Percentiles rank a stretch among this genome's conserved stretches.
Evolutionary conservation across 2,888 invertebrate genomes (phyloP).

Genomic region (Coelogynopora nodosa): DNA sequence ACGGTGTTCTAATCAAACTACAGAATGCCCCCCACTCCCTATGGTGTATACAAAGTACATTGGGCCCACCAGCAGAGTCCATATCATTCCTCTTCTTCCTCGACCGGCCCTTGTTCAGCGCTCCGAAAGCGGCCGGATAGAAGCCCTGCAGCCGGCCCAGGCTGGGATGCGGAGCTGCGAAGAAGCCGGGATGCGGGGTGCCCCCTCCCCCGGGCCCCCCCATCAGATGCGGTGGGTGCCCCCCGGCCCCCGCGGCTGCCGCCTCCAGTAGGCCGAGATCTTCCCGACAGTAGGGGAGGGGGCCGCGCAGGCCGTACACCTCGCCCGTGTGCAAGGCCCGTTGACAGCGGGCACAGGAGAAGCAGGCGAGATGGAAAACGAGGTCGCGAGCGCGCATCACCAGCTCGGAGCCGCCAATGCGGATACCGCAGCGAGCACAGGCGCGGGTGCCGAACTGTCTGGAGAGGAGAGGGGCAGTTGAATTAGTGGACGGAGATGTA

Average conservation of each 20-base stretch:
- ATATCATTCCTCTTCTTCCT: neutral
- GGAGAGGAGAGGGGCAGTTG: slow-evolving; percentile 3
- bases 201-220: neutral
- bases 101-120: neutral
- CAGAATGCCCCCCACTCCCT: too few species aligned
- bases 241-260: slow-evolving; percentile 57
- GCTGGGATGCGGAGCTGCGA: neutral
- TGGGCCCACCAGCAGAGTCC: neutral
- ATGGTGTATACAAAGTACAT: too few species aligned
- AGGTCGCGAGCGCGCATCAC: slow-evolving; percentile 83
- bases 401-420: slow-evolving; percentile 79
- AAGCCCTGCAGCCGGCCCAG: neutral
- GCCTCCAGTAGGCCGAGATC: slow-evolving; percentile 68
- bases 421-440: slow-evolving; percentile 78
- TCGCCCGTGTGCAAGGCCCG: slow-evolving; percentile 79
- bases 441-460: slow-evolving; percentile 35
- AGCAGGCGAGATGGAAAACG: slow-evolving; percentile 83
- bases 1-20: too few species aligned
- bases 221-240: neutral
- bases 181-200: neutral
- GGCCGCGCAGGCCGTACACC: slow-evolving; percentile 81
- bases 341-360: slow-evolving; percentile 80
- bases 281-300: slow-evolving; percentile 77
- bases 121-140: neutral
- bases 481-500: neutral